Conservation (phyloP, 2,888 invertebrate genomes). For the Sphaerolaimus hirsutus region DNA sequence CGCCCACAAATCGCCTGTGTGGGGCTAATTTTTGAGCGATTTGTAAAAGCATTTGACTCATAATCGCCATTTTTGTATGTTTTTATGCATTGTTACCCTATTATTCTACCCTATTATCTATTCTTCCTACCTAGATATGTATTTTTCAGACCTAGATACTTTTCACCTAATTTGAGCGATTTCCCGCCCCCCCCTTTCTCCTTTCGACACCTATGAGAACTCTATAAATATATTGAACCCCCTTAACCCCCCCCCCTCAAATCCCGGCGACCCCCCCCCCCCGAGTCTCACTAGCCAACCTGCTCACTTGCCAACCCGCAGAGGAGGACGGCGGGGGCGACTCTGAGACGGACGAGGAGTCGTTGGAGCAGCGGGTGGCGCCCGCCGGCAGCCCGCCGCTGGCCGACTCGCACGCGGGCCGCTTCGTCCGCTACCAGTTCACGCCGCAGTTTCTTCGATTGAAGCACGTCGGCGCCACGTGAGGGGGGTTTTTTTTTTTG, state of each 20-base stretch:
- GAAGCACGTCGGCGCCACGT: constrained; percentile 91
- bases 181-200: too few species aligned
- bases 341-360: constrained; percentile 8
- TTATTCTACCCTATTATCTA: too few species aligned
- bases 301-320: background rate
- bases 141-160: too few species aligned
- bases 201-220: too few species aligned
- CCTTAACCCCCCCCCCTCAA: too few species aligned
- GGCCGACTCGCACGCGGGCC: constrained; percentile 53
- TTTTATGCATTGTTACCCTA: too few species aligned
- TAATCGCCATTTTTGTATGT: too few species aligned
- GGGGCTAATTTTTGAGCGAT: background rate
- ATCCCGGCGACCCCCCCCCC: background rate
- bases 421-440: constrained; percentile 94
- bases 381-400: constrained; percentile 52
- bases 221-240: too few species aligned
- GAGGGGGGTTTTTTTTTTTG: too few species aligned
- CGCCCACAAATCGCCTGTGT: too few species aligned
- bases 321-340: constrained; percentile 5
- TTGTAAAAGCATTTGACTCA: background rate
- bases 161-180: too few species aligned
- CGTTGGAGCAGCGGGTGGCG: constrained; percentile 22
- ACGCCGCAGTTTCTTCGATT: constrained; percentile 87
- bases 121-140: too few species aligned
- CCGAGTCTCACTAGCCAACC: background rate